Conservation (phyloP, 2,888 invertebrate species). For the Xestoiulus laeticollis region DNA sequence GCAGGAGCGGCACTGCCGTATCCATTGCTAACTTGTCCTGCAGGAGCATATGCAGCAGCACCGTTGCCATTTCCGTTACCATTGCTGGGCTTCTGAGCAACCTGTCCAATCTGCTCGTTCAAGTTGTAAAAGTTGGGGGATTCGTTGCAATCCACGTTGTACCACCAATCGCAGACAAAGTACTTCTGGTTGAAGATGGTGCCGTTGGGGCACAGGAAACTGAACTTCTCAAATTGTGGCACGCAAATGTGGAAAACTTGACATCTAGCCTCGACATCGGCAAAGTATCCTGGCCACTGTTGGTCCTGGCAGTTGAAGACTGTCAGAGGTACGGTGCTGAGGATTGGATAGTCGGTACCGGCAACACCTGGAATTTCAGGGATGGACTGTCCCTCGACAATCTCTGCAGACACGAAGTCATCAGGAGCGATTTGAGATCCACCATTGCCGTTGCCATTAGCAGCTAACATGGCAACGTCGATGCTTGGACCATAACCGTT, state of each 20-base stretch:
- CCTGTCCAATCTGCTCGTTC: constrained; percentile 74
- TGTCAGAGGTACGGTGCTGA: constrained; percentile 46
- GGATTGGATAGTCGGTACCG: constrained; percentile 55
- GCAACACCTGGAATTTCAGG: constrained; percentile 55
- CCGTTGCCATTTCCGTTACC: background rate
- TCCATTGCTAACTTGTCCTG: no score
- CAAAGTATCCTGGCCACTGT: constrained; percentile 76
- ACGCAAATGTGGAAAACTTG: constrained; percentile 89
- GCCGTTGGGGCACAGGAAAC: constrained; percentile 89
- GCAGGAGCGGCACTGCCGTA: constrained; percentile 12
- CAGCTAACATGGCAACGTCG: background rate
- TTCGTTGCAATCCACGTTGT: constrained; percentile 87
- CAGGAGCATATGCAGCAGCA: no score
- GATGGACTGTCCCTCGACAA: constrained; percentile 50
- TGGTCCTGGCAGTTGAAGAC: constrained; percentile 53
- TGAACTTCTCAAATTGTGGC: constrained; percentile 82
- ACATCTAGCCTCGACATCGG: constrained; percentile 86
- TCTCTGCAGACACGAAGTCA: constrained; percentile 36
- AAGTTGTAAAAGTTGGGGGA: constrained; percentile 80
- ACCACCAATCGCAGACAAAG: constrained; percentile 94
- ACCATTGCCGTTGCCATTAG: background rate
- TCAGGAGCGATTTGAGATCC: constrained; percentile 38
- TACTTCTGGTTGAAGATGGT: constrained; percentile 91
- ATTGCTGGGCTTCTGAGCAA: constrained; percentile 36
- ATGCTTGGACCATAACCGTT: background rate